Evolutionary conservation across 2,797 vertebrate genomes (phyloP), one percentile per base, ranked within the genome.

Genomic region (Rhynchotus rufescens): DNA sequence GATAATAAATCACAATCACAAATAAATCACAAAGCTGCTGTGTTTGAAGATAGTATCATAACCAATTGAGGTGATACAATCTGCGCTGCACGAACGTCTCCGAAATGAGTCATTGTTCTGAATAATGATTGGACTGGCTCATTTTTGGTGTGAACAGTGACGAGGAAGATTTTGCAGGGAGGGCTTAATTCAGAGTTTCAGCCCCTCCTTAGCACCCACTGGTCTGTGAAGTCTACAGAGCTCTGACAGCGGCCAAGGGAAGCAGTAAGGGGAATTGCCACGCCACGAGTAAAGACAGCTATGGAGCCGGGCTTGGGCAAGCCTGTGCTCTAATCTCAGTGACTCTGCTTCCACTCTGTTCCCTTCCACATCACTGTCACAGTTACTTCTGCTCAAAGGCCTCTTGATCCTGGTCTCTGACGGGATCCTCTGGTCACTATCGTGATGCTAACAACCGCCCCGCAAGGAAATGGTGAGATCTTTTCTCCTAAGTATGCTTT

Each of bases 91-190:
- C 51, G 30, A 59, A 11, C 1, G 9, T 62, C 54, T 80, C 78
- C 36, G 60, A 86, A 93, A 78, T 60, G 56, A 93, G 36, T 47
- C 21, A 69, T 83, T 88, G 74, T 83, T 92, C 84, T 87, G 79
- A 88, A 64, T 80, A 60, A 69, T 25, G 38, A 72, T 85, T 47
- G 26, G 1, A 2, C 38, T 77, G 65, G 23, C 51, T 85, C 51
- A 26, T 88, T 93, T 91, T 51, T 84, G 36, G 20, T 56, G 7
- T 40, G 69, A 80, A 52, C 12, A 73, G 28, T 69, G 68, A 49
- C 4, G 47, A 92, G 34, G 47, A 94, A 92, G 69, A 22, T 23
- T 82, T 80, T 78, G 40, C 21, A 72, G 59, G 38, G 59, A 83
- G 30, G 51, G 22, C 36, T 74, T n/a, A 47, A 56, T 88, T 86